These are phyloP conservation scores for Manacus vitellinus DNA, from an alignment of 2,113 vertebrate genomes.

Conservation along the genomic window DNA sequence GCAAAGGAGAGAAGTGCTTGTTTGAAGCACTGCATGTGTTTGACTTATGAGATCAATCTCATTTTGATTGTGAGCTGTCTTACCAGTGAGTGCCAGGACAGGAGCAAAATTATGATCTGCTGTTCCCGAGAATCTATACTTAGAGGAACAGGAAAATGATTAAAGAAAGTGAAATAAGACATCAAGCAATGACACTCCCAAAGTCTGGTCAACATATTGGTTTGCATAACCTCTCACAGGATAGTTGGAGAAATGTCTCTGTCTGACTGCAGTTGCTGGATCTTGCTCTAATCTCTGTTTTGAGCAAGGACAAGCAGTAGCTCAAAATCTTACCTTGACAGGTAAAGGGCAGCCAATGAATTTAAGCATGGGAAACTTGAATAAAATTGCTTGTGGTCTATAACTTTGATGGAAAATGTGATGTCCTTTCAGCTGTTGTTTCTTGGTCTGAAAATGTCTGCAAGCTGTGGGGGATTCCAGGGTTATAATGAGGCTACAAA, in stretches of 20 bases:
- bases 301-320: background rate
- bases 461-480: background rate
- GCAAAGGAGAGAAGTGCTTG: background rate
- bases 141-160: background rate
- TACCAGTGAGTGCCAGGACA: background rate
- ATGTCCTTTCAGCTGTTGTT: background rate
- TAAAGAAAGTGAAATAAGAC: background rate
- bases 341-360: background rate
- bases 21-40: background rate
- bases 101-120: background rate
- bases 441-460: background rate
- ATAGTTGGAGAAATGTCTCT: background rate
- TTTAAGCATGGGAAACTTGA: background rate
- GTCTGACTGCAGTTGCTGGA: background rate
- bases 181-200: background rate
- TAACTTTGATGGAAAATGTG: background rate
- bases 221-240: background rate
- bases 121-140: background rate
- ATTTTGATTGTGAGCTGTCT: background rate
- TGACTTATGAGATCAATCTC: background rate
- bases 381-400: background rate
- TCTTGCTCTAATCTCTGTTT: background rate
- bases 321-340: background rate
- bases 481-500: background rate
- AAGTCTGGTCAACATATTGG: background rate